Evolutionary conservation across 2,113 vertebrate genomes (phyloP).

Genomic region (Cryptomyrus ogoouensis): DNA sequence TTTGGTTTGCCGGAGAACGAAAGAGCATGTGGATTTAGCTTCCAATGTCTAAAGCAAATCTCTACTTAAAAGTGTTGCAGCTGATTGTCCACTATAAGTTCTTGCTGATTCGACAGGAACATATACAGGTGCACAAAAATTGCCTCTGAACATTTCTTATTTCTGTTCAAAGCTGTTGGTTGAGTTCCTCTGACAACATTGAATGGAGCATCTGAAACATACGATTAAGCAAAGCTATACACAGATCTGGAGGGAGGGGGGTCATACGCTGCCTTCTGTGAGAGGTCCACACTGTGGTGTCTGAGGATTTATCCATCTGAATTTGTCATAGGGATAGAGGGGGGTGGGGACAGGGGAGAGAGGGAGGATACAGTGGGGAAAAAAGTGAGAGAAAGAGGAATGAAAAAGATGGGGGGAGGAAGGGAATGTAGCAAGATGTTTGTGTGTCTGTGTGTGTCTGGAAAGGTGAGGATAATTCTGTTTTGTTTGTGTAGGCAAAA

Average conservation of each 20-base stretch:
- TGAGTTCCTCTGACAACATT: neutral
- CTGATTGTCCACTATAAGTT: neutral
- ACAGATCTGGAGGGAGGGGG: neutral
- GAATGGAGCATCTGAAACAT: neutral
- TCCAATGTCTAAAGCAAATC: neutral
- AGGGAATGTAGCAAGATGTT: neutral
- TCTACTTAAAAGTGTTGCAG: neutral
- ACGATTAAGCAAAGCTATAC: neutral
- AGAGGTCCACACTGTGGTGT: neutral
- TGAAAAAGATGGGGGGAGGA: neutral
- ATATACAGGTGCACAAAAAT: neutral
- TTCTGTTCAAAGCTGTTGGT: neutral
- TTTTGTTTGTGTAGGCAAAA: neutral
- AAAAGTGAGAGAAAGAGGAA: neutral
- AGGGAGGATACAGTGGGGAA: neutral
- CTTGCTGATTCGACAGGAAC: neutral
- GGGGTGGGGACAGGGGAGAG: neutral
- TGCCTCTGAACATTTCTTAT: neutral
- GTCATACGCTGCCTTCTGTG: neutral
- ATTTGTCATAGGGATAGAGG: neutral
- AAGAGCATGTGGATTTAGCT: neutral
- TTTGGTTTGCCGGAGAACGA: neutral
- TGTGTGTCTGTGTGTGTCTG: neutral
- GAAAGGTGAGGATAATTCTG: neutral
- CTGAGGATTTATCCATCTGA: neutral